Evolutionary conservation across 2,888 invertebrate genomes (phyloP).

Genomic region (Achlya flavicornis): DNA sequence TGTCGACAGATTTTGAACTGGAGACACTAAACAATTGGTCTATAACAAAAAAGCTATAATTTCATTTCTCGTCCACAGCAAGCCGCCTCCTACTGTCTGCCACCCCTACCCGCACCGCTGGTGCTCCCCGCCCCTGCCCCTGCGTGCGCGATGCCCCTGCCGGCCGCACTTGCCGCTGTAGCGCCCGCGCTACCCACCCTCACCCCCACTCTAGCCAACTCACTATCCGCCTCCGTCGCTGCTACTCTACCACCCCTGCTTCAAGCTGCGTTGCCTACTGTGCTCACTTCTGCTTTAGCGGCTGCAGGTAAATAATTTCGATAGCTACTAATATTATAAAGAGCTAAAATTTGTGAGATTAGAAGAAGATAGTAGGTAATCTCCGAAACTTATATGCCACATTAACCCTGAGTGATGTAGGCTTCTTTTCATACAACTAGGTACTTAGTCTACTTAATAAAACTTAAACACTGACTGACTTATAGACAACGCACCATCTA

Average conservation of each 20-base stretch:
- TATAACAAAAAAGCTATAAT: no score
- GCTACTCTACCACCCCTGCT: constrained; percentile 43
- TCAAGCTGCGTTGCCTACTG: constrained; percentile 54
- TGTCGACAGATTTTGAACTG: no score
- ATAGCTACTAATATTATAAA: no score
- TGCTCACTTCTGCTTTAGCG: constrained; percentile 53
- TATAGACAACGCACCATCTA: no score
- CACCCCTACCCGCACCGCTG: constrained; percentile 20
- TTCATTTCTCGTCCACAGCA: constrained; percentile 14
- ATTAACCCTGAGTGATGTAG: no score
- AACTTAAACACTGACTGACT: no score
- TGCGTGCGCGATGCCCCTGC: constrained; percentile 29
- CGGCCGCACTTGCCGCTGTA: constrained; percentile 33
- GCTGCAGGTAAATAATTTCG: constrained; percentile 26
- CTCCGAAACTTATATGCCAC: no score
- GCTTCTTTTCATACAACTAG: no score
- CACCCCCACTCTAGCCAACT: constrained; percentile 41
- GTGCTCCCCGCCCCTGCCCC: constrained; percentile 28
- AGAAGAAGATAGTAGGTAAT: no score
- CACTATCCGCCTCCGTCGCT: constrained; percentile 42
- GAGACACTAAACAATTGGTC: no score
- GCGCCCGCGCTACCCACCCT: constrained; percentile 42
- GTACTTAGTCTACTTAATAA: no score
- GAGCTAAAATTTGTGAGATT: no score
- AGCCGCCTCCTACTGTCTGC: constrained; percentile 20